A percentile compares a stretch with the other conserved stretches of the same genome.
These are phyloP conservation scores for Oncorhynchus gorbuscha DNA, from an alignment of 2,113 vertebrate species.

Conservation along the genomic window DNA sequence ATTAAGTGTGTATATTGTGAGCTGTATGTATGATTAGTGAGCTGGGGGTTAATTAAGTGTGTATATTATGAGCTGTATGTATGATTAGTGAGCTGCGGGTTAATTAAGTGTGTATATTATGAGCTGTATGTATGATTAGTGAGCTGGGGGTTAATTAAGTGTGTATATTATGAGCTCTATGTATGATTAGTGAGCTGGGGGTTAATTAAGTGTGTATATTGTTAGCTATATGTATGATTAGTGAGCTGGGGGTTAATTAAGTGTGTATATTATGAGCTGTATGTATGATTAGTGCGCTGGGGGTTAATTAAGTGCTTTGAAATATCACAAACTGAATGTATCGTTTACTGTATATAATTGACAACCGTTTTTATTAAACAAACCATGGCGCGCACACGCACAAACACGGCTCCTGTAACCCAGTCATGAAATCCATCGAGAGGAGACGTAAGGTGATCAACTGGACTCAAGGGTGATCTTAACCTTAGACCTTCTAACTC, in stretches of 20 bases:
- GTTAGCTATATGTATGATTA: background rate
- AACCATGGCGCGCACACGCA: slow-evolving; percentile 8
- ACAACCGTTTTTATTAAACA: background rate
- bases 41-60: no score
- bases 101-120: no score
- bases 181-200: background rate
- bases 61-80: no score
- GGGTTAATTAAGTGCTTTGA: background rate
- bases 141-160: no score
- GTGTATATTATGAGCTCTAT: background rate
- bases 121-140: background rate
- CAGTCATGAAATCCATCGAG: slow-evolving; percentile 56
- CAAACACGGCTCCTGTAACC: slow-evolving; percentile 19
- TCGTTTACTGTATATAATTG: no score
- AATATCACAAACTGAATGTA: background rate
- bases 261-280: background rate
- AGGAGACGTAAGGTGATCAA: slow-evolving; percentile 51
- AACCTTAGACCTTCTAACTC: slow-evolving; percentile 68
- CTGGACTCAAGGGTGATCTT: slow-evolving; percentile 68
- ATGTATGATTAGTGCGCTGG: background rate
- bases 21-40: no score
- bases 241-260: background rate
- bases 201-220: no score
- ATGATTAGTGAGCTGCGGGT: no score
- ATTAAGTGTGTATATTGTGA: no score